phyloP scores from a whole-genome alignment of 2,113 vertebrate species.

The Burhinus bistriatus region DNA sequence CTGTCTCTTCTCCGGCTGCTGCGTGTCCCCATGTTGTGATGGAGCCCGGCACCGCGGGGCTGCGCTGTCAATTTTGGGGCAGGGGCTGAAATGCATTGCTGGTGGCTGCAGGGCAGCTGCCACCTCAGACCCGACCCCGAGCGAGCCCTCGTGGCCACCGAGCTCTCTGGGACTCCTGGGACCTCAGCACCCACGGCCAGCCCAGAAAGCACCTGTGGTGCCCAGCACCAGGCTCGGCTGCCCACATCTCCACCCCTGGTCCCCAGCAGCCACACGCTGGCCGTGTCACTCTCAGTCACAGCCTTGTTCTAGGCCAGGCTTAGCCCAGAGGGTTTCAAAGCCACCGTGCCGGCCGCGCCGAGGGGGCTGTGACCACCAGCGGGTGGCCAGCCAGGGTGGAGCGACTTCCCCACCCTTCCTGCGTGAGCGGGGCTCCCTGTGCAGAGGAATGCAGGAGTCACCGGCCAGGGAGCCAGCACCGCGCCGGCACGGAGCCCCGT shows the following conservation, averaged over 20 bases:
- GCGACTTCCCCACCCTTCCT: neutral
- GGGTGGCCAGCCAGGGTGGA: neutral
- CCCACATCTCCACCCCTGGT: fast-evolving
- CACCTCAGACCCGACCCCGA: neutral
- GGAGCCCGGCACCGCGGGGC: fast-evolving
- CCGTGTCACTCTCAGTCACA: neutral
- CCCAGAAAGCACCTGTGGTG: neutral
- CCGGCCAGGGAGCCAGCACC: neutral
- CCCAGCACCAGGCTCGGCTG: fast-evolving
- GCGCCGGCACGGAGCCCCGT: neutral
- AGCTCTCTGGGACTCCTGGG: neutral
- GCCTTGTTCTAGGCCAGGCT: neutral
- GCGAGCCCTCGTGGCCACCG: fast-evolving
- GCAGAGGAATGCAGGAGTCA: neutral
- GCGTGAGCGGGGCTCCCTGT: neutral
- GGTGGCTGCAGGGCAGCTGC: too few species aligned
- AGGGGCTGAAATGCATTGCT: too few species aligned
- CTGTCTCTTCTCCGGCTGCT: neutral
- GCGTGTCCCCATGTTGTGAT: fast-evolving
- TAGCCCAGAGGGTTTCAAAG: neutral
- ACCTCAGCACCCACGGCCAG: fast-evolving
- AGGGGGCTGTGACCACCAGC: neutral
- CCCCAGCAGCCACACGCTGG: fast-evolving
- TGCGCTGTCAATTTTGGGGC: fast-evolving
- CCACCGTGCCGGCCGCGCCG: fast-evolving